Base-by-base conservation (phyloP, 2,113 vertebrate genomes). In the Burhinus oedicnemus region DNA sequence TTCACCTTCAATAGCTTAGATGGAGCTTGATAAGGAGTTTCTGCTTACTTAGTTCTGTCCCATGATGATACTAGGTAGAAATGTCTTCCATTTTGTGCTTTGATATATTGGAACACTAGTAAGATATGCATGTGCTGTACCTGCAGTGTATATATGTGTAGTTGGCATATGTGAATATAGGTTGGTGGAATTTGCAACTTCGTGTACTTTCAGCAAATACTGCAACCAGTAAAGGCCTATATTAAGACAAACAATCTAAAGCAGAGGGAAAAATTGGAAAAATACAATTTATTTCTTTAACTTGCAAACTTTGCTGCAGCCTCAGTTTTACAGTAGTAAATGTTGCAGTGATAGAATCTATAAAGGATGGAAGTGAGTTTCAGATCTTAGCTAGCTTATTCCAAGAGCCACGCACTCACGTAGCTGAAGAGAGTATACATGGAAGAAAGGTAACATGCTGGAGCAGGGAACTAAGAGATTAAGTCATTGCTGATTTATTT, bases 1-100 rank as follows among this genome's bases (percentile, higher is more conserved):
- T 71, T 96, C 84, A 87, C 85, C 94, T 97, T 96, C n/a, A 26
- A 2, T 57, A 70, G 52, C 58, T 64, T 75, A 90, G 72, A 64
- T 88, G 32, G 89, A 51, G 20, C 29, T 55, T 68, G 90, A 58
- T 90, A 65, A 85, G 66, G 80, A 45, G 30, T 86, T 81, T 32
- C 19, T 70, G 47, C 51, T 72, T 23, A 29, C 38, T 65, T 60
- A 58, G 16, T 54, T 87, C 44, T 45, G 15, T 49, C 25, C 5
- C 7, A 4, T 42, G 47, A 64, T 29, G 9, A 58, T 72, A 34
- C 26, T 60, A 9, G 12, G 29, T 22, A 57, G 36, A 68, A 68
- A 15, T n/a, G 17, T 62, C 27, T 93, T 92, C 52, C 3, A 5
- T 90, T 94, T 77, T 88, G 29, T 70, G 22, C 54, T 91, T 74